Evolutionary conservation across 2,797 vertebrate genomes (phyloP).

Genomic region (Rhinichthys osculus): DNA sequence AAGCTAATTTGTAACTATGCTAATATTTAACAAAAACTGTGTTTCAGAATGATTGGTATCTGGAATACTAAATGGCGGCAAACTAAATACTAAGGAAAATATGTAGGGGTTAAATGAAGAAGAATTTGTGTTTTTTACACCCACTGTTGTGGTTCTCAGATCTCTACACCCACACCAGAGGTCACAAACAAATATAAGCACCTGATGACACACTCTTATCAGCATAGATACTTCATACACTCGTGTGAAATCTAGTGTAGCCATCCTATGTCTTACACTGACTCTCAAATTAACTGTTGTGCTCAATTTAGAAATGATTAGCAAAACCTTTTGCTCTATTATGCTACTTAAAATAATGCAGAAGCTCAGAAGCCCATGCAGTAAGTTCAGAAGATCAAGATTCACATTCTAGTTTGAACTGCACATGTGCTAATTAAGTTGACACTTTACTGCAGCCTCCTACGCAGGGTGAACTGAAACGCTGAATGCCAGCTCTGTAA

Average conservation of each 20-base stretch:
- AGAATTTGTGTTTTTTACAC: background rate
- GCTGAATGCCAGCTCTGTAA: conserved; percentile 29
- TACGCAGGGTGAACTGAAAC: conserved; percentile 33
- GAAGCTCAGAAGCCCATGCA: too few relatives aligned
- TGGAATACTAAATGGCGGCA: background rate
- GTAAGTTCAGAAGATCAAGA: background rate
- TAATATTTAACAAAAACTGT: background rate
- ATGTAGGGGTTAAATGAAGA: background rate
- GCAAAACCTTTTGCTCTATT: background rate
- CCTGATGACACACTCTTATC: background rate
- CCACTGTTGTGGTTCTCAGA: background rate
- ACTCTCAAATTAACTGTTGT: conserved; percentile 9
- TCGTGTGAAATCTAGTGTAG: conserved; percentile 21
- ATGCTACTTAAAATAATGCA: background rate
- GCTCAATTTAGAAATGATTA: conserved; percentile 3
- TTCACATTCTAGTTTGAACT: background rate
- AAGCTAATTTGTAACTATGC: background rate
- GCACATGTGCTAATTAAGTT: conserved; percentile 32
- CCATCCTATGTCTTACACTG: background rate
- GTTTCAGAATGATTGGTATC: background rate
- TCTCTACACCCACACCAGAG: background rate
- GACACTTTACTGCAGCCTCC: conserved; percentile 48
- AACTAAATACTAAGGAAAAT: background rate
- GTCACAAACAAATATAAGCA: background rate
- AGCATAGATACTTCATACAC: background rate